Base-by-base conservation (phyloP, 2,113 vertebrate genomes). In the Puntigrus tetrazona region DNA sequence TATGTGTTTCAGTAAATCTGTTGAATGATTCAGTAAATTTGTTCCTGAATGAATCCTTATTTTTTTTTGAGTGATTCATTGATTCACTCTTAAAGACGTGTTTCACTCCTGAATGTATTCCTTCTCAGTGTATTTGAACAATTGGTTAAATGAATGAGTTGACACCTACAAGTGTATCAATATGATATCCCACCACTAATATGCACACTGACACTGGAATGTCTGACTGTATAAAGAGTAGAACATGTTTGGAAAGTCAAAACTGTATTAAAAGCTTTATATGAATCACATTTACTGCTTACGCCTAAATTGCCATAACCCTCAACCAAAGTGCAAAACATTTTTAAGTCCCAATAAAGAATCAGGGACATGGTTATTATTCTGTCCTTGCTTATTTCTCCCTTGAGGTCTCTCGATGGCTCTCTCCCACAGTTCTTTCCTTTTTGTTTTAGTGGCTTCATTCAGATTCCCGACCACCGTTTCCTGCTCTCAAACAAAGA, bases 301-400 rank as follows among this genome's bases (percentile, higher is more conserved):
- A 76, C 11, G 14, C 70, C 22, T 74, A 41, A 59, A 43, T 18
- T 43, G 14, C 14, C 13, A 79, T 63, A 36, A 76, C 52, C 74
- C 4, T 5, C 45, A 45, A 76, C 18, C 29, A 45, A 45, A 73
- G 18, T 29, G 57, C 36, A 43, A 63, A 79, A 29, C n/a, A 75
- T 29, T 27, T 63, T 79, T 29, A 27, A 79, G n/a, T 16, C 18
- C 25, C 11, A 34, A 67, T 81, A 50, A 50, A 50, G 10, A 67
- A 67, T 67, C 65, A 5, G 4, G 4, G n/a, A 50, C 75, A 78
- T 8, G 10, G 18, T 52, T 50, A 70, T 36, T 34, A 52, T n/a
- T 81, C 63, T 18, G 45, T 52, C 27, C 57, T 52, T 34, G 61
- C 79, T 81, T 45, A 81, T 55, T 81, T 69, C 63, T 81, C 63